Evolutionary conservation across 2,797 vertebrate genomes (phyloP).

Genomic region (Malacoctenus gilli): DNA sequence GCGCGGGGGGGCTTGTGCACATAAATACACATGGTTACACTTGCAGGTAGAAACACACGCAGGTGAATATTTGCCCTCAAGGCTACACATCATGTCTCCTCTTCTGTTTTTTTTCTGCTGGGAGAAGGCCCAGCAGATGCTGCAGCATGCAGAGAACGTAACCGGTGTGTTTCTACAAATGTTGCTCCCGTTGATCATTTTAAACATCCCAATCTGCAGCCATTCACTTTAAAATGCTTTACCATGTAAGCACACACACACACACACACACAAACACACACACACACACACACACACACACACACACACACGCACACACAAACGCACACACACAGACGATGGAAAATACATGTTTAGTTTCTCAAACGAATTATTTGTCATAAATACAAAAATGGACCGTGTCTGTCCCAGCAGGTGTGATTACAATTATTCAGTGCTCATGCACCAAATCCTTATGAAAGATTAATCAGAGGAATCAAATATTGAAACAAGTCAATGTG

Average conservation of each 20-base stretch:
- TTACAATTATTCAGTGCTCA: conserved; percentile 63
- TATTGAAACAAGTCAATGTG: conserved; percentile 74
- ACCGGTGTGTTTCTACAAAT: conserved; percentile 38
- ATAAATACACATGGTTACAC: conserved; percentile 45
- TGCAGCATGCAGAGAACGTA: conserved; percentile 53
- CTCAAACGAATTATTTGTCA: conserved; percentile 28
- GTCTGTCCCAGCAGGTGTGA: conserved; percentile 68
- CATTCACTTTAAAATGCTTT: too few relatives aligned
- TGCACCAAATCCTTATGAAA: conserved; percentile 66
- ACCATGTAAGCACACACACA: too few relatives aligned
- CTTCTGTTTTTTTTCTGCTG: neutral
- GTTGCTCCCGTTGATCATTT: too few relatives aligned
- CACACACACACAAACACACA: too few relatives aligned
- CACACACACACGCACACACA: too few relatives aligned
- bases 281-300: too few relatives aligned
- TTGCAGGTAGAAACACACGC: conserved; percentile 35
- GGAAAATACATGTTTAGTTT: conserved; percentile 1
- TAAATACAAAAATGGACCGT: conserved; percentile 33
- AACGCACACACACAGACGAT: conserved; percentile 8
- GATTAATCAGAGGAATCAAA: conserved; percentile 76
- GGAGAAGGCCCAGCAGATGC: neutral
- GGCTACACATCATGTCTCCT: conserved; percentile 65
- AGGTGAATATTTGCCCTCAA: conserved; percentile 67
- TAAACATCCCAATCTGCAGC: too few relatives aligned
- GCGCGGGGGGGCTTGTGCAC: conserved; percentile 46